These are phyloP conservation scores for Nycteola revayana DNA, from an alignment of 2,888 invertebrate genomes.

Conservation along the genomic window DNA sequence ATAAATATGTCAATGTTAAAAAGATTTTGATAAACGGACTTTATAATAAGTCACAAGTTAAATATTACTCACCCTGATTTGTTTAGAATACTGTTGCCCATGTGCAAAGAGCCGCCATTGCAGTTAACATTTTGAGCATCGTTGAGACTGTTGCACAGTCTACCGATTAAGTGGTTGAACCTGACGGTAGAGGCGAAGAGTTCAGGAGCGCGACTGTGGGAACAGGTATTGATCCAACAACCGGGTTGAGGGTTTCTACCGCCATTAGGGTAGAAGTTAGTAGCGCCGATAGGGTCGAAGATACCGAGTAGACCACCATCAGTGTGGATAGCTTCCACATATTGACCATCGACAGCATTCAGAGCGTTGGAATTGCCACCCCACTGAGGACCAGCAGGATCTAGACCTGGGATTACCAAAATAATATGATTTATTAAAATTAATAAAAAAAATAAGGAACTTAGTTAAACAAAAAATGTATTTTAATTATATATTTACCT, in stretches of 20 bases:
- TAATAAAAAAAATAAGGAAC: background rate
- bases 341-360: constrained; percentile 36
- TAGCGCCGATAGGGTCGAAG: constrained; percentile 36
- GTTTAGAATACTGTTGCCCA: constrained; percentile 49
- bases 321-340: constrained; percentile 60
- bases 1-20: too few relatives aligned
- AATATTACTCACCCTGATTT: constrained; percentile 48
- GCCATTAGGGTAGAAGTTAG: constrained; percentile 62
- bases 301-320: constrained; percentile 52
- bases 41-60: background rate
- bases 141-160: constrained; percentile 9
- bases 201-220: constrained; percentile 49
- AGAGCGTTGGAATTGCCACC: constrained; percentile 36
- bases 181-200: constrained; percentile 51
- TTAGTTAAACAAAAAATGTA: too few relatives aligned
- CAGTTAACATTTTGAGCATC: constrained; percentile 44
- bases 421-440: background rate
- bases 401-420: constrained; percentile 38
- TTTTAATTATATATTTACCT: constrained; percentile 34
- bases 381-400: constrained; percentile 59
- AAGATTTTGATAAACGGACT: too few relatives aligned
- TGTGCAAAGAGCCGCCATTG: constrained; percentile 35
- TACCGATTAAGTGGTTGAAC: constrained; percentile 45
- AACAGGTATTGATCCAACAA: constrained; percentile 49
- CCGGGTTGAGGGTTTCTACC: constrained; percentile 57